phyloP scores from a whole-genome alignment of 2,888 invertebrate species.

The Teleiodes luculella region DNA sequence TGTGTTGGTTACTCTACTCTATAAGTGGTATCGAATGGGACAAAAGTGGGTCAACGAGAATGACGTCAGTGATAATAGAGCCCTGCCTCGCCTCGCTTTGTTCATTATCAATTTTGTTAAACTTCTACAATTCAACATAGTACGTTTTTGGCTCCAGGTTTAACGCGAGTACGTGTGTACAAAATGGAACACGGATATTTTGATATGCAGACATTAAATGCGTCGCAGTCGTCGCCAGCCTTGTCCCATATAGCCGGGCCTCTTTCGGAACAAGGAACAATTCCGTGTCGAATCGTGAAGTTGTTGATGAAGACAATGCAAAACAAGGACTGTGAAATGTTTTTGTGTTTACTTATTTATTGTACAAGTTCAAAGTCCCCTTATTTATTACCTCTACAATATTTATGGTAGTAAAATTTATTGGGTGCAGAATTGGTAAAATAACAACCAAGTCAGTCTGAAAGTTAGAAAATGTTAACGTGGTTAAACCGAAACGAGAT shows the following conservation, averaged over 20 bases:
- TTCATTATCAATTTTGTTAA: constrained; percentile 65
- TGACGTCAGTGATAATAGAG: constrained; percentile 73
- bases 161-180: background rate
- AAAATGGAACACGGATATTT: background rate
- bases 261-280: background rate
- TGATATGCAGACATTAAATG: background rate
- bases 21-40: constrained; percentile 65
- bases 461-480: background rate
- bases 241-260: constrained; percentile 12
- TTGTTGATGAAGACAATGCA: constrained; percentile 9
- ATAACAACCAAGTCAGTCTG: background rate
- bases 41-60: constrained; percentile 70
- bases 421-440: too few species aligned
- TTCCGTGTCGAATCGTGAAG: constrained; percentile 7
- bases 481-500: constrained; percentile 12
- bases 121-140: background rate
- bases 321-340: background rate
- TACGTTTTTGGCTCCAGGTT: background rate
- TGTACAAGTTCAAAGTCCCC: background rate
- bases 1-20: constrained; percentile 46
- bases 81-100: constrained; percentile 46
- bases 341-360: background rate
- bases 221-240: constrained; percentile 4
- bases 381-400: background rate
- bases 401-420: background rate